Evolutionary conservation across 2,113 vertebrate species (phyloP).

Genomic region (Nothobranchius kuhntae): DNA sequence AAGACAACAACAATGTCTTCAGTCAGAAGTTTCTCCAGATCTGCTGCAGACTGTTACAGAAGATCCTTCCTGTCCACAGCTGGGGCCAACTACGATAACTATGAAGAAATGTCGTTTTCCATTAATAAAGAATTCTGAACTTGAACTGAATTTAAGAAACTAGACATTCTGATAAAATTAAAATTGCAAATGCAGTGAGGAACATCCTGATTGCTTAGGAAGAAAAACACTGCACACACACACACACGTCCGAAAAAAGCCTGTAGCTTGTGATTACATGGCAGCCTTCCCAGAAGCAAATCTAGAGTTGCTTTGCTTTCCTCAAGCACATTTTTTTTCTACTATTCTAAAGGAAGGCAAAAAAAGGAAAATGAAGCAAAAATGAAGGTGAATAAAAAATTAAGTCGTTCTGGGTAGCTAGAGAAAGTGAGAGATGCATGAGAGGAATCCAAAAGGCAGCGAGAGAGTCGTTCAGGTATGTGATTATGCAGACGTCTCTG

Average conservation of each 20-base stretch:
- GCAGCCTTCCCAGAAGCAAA: conserved; percentile 23
- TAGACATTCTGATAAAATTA: conserved; percentile 52
- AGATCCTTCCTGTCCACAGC: no score
- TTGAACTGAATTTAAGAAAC: conserved; percentile 51
- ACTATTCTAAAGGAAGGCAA: neutral
- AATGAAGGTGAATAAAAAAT: conserved; percentile 23
- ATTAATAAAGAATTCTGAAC: conserved; percentile 25
- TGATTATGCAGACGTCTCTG: conserved; percentile 49
- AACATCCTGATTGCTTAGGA: conserved; percentile 43
- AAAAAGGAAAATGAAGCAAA: neutral
- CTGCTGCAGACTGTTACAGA: no score
- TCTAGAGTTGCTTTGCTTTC: conserved; percentile 34
- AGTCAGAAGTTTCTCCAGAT: no score
- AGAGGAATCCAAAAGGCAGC: conserved; percentile 10
- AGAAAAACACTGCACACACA: conserved; percentile 23
- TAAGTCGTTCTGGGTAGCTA: neutral
- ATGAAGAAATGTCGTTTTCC: no score
- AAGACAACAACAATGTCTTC: no score
- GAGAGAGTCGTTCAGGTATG: conserved; percentile 45
- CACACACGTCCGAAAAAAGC: no score
- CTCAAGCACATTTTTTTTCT: conserved; percentile 29
- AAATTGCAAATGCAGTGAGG: conserved; percentile 44
- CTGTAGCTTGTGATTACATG: conserved; percentile 48
- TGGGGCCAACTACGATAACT: no score
- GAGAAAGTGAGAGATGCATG: neutral